Evolutionary conservation across 2,797 vertebrate species (phyloP), one percentile per base, ranked within the genome.

Genomic region (Sebastes diploproa): DNA sequence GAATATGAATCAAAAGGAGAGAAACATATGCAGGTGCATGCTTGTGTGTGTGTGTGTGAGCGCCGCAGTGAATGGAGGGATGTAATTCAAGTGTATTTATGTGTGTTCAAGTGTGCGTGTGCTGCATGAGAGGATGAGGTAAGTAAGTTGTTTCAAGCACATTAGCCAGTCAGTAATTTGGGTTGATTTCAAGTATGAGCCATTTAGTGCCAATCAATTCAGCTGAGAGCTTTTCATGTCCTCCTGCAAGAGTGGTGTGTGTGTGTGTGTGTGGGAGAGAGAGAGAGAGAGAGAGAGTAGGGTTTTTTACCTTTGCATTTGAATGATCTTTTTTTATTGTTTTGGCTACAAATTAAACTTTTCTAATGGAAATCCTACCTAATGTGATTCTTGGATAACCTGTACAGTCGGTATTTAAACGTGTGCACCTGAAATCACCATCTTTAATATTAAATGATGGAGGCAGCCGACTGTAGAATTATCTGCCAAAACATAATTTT

Each of bases 181-280:
- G 79, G 75, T 54, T 86, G 82, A 91, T 89, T 91, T 89, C 78
- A 85, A 93, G 87, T 90, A 79, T 20, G 82, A 90, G 85, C 75
- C 71, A 86, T 89, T 91, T 86, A 89, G 56, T 87, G 75, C 82
- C 78, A 91, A 89, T 92, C 88, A 91, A 90, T 90, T 90, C 83
- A 82, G 55, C 68, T 85, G 77, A 91, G 89, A 87, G 90, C 79
- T 85, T 90, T 91, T 85, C 72, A 86, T 54, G 71, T 81, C 82
- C 70, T 84, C 55, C 73, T 83, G 73, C 66, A 77, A 59, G 65
- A 77, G 59, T 29, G 23, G 34, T 73, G 18, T 27, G 61, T 58
- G 52, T 27, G 22, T 27, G 18, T 67, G 62, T 52, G 60, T 11
- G 54, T 42, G 54, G 4, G 23, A 25, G 27, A 29, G 27, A 29